Evolutionary conservation across 2,888 invertebrate species (phyloP), one percentile per base, ranked within the genome.

Genomic region (Synergus umbraculus): DNA sequence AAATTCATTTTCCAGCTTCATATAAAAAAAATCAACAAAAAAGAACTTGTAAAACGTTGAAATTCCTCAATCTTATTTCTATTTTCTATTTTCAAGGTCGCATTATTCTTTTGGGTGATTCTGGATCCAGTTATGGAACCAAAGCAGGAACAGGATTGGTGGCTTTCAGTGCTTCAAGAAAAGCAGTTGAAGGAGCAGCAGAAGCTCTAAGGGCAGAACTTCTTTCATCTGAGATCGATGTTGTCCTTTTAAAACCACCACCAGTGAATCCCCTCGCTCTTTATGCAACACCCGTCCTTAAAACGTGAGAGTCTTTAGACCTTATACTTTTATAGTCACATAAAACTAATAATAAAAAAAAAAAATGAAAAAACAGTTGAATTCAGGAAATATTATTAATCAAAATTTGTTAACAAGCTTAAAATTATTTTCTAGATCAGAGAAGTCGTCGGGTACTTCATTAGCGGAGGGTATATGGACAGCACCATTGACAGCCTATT

Each of bases 181-280:
- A 96, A 92, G 97, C 96, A 9, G 96, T 97, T 18, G 96, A 96
- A 92, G 97, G 96, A 79, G 97, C 96, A 7, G 96, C 96, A 81
- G 94, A 95, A 49, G 96, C 96, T 8, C 91, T 97, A 82, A 93
- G 96, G 49, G 93, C 95, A 65, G 95, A 96, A 85, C 92, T 97
- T 83, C 94, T 94, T 78, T 94, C 96, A 4, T 94, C 95, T 82
- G 95, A 96, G 13, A 94, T 97, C 79, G 95, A 95, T 89, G 96
- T 97, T 49, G 94, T 97, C 65, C 94, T 96, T 80, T 93, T 97
- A 82, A 96, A 96, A 90, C 96, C 97, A 10, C 90, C 90, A 49
- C 85, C 89, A 41, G 88, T 90, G 82, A 91, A 91, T 86, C 90
- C 90, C 65, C 85, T 90, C 65, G 84, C 85, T 82, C 87, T 91